Evolutionary conservation across 2,888 invertebrate genomes (phyloP).

Genomic region (Scelioninae gen. 2): DNA sequence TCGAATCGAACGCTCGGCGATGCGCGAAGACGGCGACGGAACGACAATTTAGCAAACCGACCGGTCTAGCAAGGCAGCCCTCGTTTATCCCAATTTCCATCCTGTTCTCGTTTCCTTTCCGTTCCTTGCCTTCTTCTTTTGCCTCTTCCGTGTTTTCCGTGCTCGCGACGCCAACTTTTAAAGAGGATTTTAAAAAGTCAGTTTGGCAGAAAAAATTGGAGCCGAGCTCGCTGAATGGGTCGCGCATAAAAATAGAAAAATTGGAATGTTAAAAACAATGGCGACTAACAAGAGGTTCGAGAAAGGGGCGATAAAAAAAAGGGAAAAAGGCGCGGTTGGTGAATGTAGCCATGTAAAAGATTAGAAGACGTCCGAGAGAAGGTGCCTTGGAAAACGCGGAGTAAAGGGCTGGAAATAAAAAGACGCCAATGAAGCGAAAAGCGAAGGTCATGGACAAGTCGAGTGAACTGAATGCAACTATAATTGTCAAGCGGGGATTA

Average conservation of each 20-base stretch:
- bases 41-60: conserved; percentile 25
- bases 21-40: conserved; percentile 17
- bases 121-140: too few relatives aligned
- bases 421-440: background rate
- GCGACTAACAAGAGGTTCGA: conserved; percentile 11
- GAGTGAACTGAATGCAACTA: too few relatives aligned
- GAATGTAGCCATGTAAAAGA: conserved; percentile 15
- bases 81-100: too few relatives aligned
- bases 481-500: too few relatives aligned
- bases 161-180: conserved; percentile 11
- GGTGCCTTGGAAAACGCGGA: background rate
- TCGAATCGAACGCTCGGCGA: conserved; percentile 1
- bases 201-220: conserved; percentile 21
- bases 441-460: background rate
- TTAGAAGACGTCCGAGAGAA: conserved; percentile 9
- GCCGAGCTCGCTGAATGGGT: conserved; percentile 10
- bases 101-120: too few relatives aligned
- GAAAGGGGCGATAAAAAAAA: background rate
- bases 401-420: background rate
- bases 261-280: conserved; percentile 10
- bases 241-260: conserved; percentile 13
- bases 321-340: background rate
- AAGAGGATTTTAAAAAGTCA: conserved; percentile 31
- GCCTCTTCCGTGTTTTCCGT: background rate
- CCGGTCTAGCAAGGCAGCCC: background rate